Percentiles rank a stretch among this genome's conserved stretches.
Evolutionary conservation across 2,797 vertebrate genomes (phyloP).

Genomic region (Balearica regulorum): DNA sequence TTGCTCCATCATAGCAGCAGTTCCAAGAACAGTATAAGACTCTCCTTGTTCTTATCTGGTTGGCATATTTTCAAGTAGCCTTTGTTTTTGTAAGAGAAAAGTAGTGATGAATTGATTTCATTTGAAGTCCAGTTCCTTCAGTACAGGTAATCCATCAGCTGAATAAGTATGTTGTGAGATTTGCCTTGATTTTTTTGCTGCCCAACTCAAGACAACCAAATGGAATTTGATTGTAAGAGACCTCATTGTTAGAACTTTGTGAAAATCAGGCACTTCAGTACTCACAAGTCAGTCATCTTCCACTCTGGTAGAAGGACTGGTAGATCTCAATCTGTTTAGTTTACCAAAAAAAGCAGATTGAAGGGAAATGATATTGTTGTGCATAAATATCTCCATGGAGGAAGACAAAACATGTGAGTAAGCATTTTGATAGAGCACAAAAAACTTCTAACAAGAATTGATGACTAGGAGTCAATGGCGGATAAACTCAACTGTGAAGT

Average conservation of each 20-base stretch:
- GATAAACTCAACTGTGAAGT: background rate
- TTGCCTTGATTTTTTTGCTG: background rate
- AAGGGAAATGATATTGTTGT: background rate
- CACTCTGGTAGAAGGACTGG: background rate
- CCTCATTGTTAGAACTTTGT: background rate
- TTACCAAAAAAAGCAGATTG: background rate
- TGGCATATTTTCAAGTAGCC: background rate
- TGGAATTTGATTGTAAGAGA: background rate
- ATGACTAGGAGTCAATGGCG: background rate
- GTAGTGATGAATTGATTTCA: background rate
- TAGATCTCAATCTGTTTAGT: background rate
- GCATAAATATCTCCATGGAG: background rate
- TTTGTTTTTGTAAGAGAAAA: slow-evolving; percentile 13
- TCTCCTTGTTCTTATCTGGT: background rate
- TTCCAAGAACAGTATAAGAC: background rate
- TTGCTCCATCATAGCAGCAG: background rate
- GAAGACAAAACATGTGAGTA: background rate
- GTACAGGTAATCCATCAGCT: background rate
- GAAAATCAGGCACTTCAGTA: background rate
- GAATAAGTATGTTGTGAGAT: background rate
- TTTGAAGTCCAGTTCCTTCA: slow-evolving; percentile 17
- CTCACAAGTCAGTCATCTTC: background rate
- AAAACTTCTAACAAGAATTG: background rate
- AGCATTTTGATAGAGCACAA: background rate
- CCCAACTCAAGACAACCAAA: background rate